Base-by-base conservation (phyloP, 2,888 invertebrate genomes). In the Dryadula phaetusa region DNA sequence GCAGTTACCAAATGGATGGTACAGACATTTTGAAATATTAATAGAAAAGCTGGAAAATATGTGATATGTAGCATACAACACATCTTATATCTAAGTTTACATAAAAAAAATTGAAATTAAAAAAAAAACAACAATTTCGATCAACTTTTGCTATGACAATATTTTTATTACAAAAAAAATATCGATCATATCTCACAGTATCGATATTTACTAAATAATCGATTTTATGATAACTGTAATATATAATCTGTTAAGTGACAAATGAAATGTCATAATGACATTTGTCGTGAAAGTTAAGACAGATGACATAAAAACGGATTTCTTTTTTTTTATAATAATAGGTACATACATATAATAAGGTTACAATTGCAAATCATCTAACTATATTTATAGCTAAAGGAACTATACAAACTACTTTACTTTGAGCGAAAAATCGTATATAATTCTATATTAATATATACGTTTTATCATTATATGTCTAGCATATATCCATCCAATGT, bases 351-450 rank as follows among this genome's bases (percentile, higher is more conserved):
- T 52, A 16, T 44, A 44, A 2, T 16, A 18, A 44, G 16, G 44
- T 28, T 16, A 42, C 6, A 10, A 28, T 44, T 7, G 60, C 60
- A 60, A 60, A 60, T 58, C 2, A 42, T 34, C 18, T 40, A 28
- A 42, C 28, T 12, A 42, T 44, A n/a, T 40, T 83, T 67, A 69
- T 86, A 71, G 76, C 88, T 90, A 90, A 85, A 90, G 90, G 90
- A 90, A 90, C 90, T 86, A 79, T 84, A 61, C 52, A 67, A 52
- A 81, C 85, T 88, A 88, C 77, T 75, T 82, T 84, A 81, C 73
- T 77, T 87, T 86, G 87, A 88, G 87, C 87, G 86, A 75, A 74
- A 70, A 60, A 69, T 61, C 61, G 60, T 67, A 69, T 7, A 37
- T 65, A 40, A 65, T 47, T 40, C 32, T 28, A 18, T 18, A 42